Evolutionary conservation across 2,113 vertebrate species (phyloP).

Genomic region (Todiramphus chloris): DNA sequence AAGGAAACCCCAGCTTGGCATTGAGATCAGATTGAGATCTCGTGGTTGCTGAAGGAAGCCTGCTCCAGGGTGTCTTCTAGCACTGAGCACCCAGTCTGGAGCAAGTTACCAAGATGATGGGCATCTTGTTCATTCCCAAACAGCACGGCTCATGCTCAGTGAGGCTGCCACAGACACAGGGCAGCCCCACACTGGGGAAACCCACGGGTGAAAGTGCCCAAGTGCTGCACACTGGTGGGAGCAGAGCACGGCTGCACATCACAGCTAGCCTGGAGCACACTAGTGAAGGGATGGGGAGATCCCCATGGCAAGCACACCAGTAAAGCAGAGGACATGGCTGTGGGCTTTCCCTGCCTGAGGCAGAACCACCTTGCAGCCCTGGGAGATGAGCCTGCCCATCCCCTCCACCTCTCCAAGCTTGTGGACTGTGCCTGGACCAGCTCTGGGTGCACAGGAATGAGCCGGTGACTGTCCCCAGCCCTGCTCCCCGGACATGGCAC

Average conservation of each 20-base stretch:
- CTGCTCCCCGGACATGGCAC: rapidly evolving
- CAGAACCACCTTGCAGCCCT: rapidly evolving
- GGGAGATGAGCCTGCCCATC: not conserved
- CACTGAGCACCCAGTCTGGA: not conserved
- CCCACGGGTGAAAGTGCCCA: not conserved
- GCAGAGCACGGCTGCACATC: not conserved
- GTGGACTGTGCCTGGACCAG: not conserved
- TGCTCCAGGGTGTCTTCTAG: not conserved
- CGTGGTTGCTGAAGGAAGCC: not conserved
- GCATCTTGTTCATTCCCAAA: not conserved
- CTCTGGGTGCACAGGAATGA: rapidly evolving
- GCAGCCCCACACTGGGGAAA: not conserved
- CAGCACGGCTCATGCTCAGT: not conserved
- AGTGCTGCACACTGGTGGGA: not conserved
- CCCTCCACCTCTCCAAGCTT: not conserved
- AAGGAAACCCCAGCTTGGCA: not conserved
- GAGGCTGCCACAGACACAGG: not conserved
- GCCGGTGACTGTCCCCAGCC: rapidly evolving
- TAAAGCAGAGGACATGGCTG: not conserved
- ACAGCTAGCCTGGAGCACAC: not conserved
- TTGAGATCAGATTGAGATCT: conserved; percentile 1
- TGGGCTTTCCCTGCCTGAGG: not conserved
- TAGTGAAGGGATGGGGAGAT: not conserved
- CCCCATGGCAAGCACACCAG: not conserved
- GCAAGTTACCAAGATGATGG: not conserved